phyloP scores from a whole-genome alignment of 2,888 invertebrate species.

The Temnothorax ravouxi region DNA sequence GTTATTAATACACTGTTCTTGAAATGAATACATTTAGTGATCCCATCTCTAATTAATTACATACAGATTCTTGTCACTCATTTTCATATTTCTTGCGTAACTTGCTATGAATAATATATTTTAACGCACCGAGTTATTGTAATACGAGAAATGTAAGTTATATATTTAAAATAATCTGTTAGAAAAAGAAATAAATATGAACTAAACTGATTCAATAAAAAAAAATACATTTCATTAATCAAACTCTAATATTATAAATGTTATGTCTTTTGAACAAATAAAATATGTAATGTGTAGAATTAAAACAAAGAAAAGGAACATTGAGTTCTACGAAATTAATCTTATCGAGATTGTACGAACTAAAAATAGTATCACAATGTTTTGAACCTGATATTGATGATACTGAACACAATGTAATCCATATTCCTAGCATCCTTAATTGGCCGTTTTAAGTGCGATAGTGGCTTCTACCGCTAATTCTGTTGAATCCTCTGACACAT shows the following conservation, averaged over 20 bases:
- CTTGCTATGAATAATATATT: constrained; percentile 5
- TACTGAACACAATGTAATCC: too few relatives aligned
- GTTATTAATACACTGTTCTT: background rate
- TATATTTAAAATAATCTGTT: constrained; percentile 18
- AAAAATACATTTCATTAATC: background rate
- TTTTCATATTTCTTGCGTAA: background rate
- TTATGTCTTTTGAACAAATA: background rate
- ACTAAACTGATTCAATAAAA: constrained; percentile 2
- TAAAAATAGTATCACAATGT: too few relatives aligned
- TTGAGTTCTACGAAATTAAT: too few relatives aligned
- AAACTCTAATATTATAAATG: constrained; percentile 1
- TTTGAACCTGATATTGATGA: too few relatives aligned
- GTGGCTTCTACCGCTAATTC: too few relatives aligned
- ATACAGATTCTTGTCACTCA: background rate
- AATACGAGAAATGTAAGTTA: constrained; percentile 13
- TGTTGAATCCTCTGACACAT: too few relatives aligned
- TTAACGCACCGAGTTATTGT: background rate
- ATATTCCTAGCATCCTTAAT: too few relatives aligned
- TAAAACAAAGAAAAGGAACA: too few relatives aligned
- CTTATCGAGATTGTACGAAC: too few relatives aligned
- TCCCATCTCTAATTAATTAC: background rate
- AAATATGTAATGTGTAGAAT: background rate
- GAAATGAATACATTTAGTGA: background rate
- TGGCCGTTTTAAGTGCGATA: too few relatives aligned
- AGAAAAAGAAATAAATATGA: background rate